Base-by-base conservation (phyloP, 2,113 vertebrate genomes). In the Tychaedon coryphoeus region DNA sequence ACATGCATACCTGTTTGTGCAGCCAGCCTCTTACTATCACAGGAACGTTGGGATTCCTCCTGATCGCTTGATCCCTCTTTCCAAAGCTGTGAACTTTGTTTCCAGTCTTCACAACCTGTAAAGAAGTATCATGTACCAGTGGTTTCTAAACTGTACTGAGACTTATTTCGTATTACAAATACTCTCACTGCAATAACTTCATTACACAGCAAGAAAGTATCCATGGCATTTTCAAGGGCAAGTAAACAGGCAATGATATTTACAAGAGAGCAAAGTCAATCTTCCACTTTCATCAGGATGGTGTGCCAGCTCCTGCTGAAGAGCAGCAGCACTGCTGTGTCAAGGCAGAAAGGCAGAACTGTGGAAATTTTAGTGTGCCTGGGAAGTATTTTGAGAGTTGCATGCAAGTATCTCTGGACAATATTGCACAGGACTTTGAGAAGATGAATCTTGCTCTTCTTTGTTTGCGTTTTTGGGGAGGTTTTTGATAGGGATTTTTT, bases 11-110 rank as follows among this genome's bases (percentile, higher is more conserved):
- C 99, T 99, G 99, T 80, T 99, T 99, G 96, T 99, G 99, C 42
- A 99, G 98, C 99, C 99, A 99, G 88, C 99, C 99, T 96, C 99
- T 98, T 64, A 99, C 99, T 92, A 99, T 98, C 87, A 99, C 99
- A 4, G 99, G 99, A 95, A 99, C 97, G 72, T 98, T 99, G 57
- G 98, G 99, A 96, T 99, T 99, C 96, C 99, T 99, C 97, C 98
- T 98, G 97, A 99, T 99, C 29, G 99, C 98, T 65, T 99, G 99
- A 45, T 99, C 99, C 88, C 99, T 98, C 96, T 99, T 99, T 57
- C 99, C 99, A 97, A 99, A 99, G 97, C 98, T 99, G 93, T 99
- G 99, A 47, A 99, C 97, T 98, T 99, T 99, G 81, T 96, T 98
- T 25, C 94, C 97, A 89, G 97, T 92, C 96, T 98, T 99, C 81